phyloP scores from a whole-genome alignment of 2,797 vertebrate genomes.

The Pseudopleuronectes americanus region DNA sequence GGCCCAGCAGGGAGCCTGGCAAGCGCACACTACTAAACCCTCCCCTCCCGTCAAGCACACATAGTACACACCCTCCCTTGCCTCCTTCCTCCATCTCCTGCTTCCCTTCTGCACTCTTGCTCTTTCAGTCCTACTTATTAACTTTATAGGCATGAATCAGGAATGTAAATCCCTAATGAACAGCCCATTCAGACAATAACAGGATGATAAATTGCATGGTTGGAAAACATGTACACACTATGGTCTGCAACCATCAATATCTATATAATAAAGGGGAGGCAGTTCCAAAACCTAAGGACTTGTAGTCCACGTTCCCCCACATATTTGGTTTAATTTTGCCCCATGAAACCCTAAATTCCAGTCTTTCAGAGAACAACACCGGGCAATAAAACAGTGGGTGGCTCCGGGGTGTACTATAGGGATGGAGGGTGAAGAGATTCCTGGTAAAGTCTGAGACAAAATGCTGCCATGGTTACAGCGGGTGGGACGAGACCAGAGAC shows the following conservation, averaged over 20 bases:
- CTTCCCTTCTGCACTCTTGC: constrained; percentile 24
- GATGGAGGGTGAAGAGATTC: constrained; percentile 43
- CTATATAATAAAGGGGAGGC: constrained; percentile 36
- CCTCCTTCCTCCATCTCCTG: constrained; percentile 21
- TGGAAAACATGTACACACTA: constrained; percentile 11
- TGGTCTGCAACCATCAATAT: constrained; percentile 40
- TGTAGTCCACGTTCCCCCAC: constrained; percentile 13
- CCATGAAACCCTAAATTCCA: constrained; percentile 71
- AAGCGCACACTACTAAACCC: constrained; percentile 45
- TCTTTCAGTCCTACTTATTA: constrained; percentile 28
- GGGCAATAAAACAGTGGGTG: constrained; percentile 78
- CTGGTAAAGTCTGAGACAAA: constrained; percentile 45
- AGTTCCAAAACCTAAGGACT: constrained; percentile 39
- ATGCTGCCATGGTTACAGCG: constrained; percentile 56
- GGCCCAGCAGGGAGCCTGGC: constrained; percentile 76
- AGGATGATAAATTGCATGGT: constrained; percentile 32
- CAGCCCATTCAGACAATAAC: constrained; percentile 27
- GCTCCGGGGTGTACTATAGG: constrained; percentile 49
- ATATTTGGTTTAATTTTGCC: constrained; percentile 81
- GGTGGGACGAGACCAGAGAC: constrained; percentile 38
- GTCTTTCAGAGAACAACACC: constrained; percentile 66
- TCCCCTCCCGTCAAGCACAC: constrained; percentile 41
- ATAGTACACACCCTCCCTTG: constrained; percentile 28
- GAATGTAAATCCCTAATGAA: constrained; percentile 20
- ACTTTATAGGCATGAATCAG: constrained; percentile 35